Evolutionary conservation across 2,888 invertebrate genomes (phyloP).

Genomic region (Pyrrhosoma nymphula): DNA sequence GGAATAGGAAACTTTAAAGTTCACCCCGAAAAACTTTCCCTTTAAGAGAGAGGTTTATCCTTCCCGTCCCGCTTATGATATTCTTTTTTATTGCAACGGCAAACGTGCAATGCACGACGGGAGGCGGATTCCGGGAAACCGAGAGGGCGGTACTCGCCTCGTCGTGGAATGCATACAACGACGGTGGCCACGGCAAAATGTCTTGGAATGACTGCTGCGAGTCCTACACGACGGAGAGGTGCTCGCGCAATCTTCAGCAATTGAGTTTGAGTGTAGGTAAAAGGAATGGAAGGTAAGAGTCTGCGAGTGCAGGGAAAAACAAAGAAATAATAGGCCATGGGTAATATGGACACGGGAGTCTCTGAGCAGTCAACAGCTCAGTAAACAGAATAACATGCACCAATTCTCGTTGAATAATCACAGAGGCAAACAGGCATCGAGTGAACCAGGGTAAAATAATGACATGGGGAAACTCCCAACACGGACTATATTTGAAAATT

Average conservation of each 20-base stretch:
- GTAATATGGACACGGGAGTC: too few species aligned
- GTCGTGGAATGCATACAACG: neutral
- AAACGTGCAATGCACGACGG: neutral
- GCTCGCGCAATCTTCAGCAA: neutral
- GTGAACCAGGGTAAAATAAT: too few species aligned
- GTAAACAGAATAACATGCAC: too few species aligned
- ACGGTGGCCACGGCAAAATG: neutral
- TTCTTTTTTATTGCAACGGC: neutral
- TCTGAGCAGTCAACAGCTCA: too few species aligned
- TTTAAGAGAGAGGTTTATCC: neutral
- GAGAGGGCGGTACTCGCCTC: neutral
- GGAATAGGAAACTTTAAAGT: neutral
- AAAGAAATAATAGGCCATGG: too few species aligned
- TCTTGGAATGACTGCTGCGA: neutral
- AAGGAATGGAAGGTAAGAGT: neutral
- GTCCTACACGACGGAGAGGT: neutral
- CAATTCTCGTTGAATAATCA: too few species aligned
- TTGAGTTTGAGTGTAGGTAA: neutral
- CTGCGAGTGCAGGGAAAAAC: neutral
- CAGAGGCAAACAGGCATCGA: too few species aligned
- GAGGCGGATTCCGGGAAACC: neutral
- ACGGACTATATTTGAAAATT: too few species aligned
- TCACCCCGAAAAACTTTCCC: neutral
- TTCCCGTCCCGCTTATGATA: neutral
- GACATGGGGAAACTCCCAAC: too few species aligned